These are phyloP conservation scores for Nomada flava DNA, from an alignment of 2,888 invertebrate species.

Conservation along the genomic window DNA sequence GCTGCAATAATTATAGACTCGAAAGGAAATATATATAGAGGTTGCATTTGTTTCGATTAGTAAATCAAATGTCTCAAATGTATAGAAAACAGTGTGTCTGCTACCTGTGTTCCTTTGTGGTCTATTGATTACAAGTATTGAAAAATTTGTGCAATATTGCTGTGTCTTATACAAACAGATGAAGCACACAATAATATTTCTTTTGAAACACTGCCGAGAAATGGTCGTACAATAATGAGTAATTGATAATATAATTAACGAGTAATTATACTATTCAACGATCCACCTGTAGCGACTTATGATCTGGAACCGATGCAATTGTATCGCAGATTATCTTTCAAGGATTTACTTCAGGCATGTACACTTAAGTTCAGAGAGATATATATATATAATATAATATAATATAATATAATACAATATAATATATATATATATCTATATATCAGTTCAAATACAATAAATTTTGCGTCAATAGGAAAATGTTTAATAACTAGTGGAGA, in stretches of 20 bases:
- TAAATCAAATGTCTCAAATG: neutral
- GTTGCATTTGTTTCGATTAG: too few relatives aligned
- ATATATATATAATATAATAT: slow-evolving; percentile 45
- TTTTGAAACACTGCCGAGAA: slow-evolving; percentile 38
- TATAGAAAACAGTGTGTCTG: neutral
- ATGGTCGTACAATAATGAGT: slow-evolving; percentile 25
- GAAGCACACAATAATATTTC: slow-evolving; percentile 34
- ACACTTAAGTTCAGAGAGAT: slow-evolving; percentile 49
- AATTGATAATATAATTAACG: slow-evolving; percentile 42
- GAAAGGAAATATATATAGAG: neutral
- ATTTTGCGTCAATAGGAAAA: slow-evolving; percentile 79
- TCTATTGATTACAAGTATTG: neutral
- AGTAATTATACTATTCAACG: slow-evolving; percentile 43
- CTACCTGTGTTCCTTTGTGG: slow-evolving; percentile 12
- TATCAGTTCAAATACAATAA: slow-evolving; percentile 76
- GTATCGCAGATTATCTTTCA: slow-evolving; percentile 54
- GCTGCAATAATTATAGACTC: too few relatives aligned
- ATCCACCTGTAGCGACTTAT: slow-evolving; percentile 50
- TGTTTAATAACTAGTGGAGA: slow-evolving; percentile 81
- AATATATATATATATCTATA: slow-evolving; percentile 53
- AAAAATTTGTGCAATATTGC: slow-evolving; percentile 34
- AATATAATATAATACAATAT: slow-evolving; percentile 44
- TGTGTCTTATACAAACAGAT: slow-evolving; percentile 15
- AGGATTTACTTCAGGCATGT: slow-evolving; percentile 58
- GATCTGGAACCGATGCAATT: slow-evolving; percentile 42